These are phyloP conservation scores for Dunckerocampus dactyliophorus DNA, from an alignment of 2,113 vertebrate species.

Conservation along the genomic window DNA sequence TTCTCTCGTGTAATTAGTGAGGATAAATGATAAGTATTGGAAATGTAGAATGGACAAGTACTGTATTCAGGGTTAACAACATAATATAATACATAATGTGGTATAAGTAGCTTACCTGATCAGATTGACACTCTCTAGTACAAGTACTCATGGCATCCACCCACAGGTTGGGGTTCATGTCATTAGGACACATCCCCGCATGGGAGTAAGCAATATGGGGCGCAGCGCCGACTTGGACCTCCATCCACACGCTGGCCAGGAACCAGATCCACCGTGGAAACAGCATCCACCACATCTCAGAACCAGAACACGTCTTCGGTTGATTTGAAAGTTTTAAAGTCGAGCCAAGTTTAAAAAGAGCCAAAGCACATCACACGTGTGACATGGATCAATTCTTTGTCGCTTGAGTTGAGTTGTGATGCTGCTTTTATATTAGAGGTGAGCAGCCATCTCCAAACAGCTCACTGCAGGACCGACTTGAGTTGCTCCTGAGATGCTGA, in stretches of 20 bases:
- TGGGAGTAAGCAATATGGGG: constrained; percentile 81
- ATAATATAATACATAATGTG: no score
- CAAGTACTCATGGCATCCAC: constrained; percentile 99
- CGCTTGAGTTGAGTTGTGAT: constrained; percentile 39
- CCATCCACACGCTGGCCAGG: constrained; percentile 71
- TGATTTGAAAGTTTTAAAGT: background rate
- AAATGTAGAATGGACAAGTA: no score
- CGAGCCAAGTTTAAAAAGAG: background rate
- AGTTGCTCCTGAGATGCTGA: constrained; percentile 81
- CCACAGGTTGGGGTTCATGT: constrained; percentile 99
- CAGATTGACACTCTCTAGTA: constrained; percentile 85
- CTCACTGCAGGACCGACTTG: constrained; percentile 78
- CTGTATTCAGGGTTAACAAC: no score
- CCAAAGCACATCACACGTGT: constrained; percentile 14
- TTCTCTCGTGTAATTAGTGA: no score
- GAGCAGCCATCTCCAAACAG: constrained; percentile 60
- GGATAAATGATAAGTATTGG: no score
- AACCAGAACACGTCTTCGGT: constrained; percentile 14
- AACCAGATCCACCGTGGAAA: constrained; percentile 77
- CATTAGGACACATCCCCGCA: constrained; percentile 94
- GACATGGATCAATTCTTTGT: constrained; percentile 50
- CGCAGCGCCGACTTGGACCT: constrained; percentile 63
- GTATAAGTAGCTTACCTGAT: constrained; percentile 78
- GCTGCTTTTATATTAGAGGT: constrained; percentile 76
- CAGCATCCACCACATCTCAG: constrained; percentile 78